Evolutionary conservation across 1,140 invertebrate species (phyloP).

Genomic region (Drosophila pseudoobscura): DNA sequence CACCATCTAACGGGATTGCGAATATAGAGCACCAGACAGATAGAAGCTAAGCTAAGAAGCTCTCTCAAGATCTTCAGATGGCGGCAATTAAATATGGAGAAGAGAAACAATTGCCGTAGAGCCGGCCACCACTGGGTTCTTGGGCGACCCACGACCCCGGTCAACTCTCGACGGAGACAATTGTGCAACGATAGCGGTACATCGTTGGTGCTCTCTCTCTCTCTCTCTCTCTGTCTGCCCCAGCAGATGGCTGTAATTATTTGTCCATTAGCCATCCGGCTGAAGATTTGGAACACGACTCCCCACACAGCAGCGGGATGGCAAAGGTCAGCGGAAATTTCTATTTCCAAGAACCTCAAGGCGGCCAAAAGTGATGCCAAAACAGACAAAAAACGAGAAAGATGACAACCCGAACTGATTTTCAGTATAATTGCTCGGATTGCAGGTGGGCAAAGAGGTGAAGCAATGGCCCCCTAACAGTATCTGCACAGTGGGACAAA

Average conservation of each 20-base stretch:
- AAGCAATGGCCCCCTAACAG: not conserved
- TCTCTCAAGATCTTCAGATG: not conserved
- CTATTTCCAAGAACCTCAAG: constrained; percentile 36
- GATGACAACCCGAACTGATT: constrained; percentile 42
- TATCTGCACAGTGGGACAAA: not conserved
- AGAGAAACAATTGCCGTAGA: constrained; percentile 62
- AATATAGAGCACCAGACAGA: not conserved
- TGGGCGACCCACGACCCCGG: constrained; percentile 4
- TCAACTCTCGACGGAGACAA: constrained; percentile 15
- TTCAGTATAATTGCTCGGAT: constrained; percentile 12
- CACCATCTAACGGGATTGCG: too few relatives aligned
- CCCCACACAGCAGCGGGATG: not conserved
- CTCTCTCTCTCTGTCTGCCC: too few relatives aligned
- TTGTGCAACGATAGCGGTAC: constrained; percentile 47
- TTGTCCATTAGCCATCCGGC: constrained; percentile 64
- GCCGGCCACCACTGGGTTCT: constrained; percentile 13
- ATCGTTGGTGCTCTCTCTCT: too few relatives aligned
- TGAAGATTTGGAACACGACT: constrained; percentile 68
- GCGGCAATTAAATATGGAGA: constrained; percentile 28
- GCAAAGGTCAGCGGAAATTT: constrained; percentile 62
- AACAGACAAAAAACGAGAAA: constrained; percentile 1
- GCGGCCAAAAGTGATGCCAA: constrained; percentile 19
- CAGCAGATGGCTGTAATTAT: constrained; percentile 62
- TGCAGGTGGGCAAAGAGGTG: constrained; percentile 7
- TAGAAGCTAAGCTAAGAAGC: not conserved